These are phyloP conservation scores for Venustaconcha ellipsiformis DNA, from an alignment of 1,140 invertebrate species.

Conservation along the genomic window DNA sequence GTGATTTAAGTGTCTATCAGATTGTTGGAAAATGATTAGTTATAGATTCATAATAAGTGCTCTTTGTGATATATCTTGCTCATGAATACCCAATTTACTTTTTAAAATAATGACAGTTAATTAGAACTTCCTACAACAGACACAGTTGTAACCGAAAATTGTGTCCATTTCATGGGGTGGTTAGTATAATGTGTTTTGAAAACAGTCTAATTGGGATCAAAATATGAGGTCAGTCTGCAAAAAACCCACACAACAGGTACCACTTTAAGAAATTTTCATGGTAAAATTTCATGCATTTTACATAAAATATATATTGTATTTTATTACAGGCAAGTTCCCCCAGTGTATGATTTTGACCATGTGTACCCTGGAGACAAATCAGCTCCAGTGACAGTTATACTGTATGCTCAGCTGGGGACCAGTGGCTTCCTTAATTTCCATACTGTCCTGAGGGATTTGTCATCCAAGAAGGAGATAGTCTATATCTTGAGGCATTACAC, in stretches of 20 bases:
- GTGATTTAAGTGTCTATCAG: too few relatives aligned
- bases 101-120: too few relatives aligned
- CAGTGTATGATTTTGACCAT: conserved; percentile 87
- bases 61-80: too few relatives aligned
- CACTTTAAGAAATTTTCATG: not conserved
- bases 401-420: conserved; percentile 91
- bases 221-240: not conserved
- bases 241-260: not conserved
- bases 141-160: not conserved
- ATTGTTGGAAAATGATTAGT: too few relatives aligned
- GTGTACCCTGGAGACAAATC: conserved; percentile 77
- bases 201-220: not conserved
- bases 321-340: conserved; percentile 58
- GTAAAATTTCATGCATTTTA: not conserved
- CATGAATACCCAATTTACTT: too few relatives aligned
- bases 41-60: too few relatives aligned
- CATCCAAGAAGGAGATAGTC: conserved; percentile 79
- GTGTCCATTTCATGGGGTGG: not conserved
- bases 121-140: too few relatives aligned
- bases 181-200: not conserved
- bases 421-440: conserved; percentile 82
- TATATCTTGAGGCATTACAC: conserved; percentile 91
- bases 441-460: conserved; percentile 77
- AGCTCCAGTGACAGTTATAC: conserved; percentile 76
- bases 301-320: conserved; percentile 1